These are phyloP conservation scores for Beris morrisii DNA, from an alignment of 2,888 invertebrate genomes.

Conservation along the genomic window DNA sequence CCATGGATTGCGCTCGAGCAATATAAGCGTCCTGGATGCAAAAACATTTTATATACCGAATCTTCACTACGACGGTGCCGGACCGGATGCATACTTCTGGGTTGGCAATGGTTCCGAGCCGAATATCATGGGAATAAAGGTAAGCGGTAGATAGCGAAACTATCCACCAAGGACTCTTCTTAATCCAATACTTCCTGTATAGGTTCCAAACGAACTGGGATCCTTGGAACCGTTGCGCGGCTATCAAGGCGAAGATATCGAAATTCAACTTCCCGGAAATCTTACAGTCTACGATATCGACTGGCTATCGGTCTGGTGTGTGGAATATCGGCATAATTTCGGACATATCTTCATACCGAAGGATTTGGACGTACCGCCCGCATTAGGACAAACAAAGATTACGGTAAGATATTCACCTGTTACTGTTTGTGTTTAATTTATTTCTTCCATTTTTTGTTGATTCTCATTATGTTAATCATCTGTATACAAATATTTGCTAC, in stretches of 20 bases:
- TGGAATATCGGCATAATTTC: conserved; percentile 86
- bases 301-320: conserved; percentile 91
- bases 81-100: conserved; percentile 93
- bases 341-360: conserved; percentile 87
- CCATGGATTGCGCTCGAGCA: conserved; percentile 86
- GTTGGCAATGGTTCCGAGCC: conserved; percentile 88
- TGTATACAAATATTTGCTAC: conserved; percentile 4
- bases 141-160: conserved; percentile 43
- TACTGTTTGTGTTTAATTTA: background rate
- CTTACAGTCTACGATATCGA: conserved; percentile 88
- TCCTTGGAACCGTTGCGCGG: conserved; percentile 78
- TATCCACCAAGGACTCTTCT: background rate
- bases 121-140: conserved; percentile 78
- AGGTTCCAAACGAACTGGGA: conserved; percentile 87
- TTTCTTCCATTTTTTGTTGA: background rate
- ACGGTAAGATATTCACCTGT: conserved; percentile 65
- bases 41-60: conserved; percentile 92
- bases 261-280: conserved; percentile 81
- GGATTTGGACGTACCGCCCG: conserved; percentile 87
- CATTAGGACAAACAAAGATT: conserved; percentile 86
- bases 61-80: conserved; percentile 88
- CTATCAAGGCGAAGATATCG: conserved; percentile 90
- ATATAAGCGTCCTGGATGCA: conserved; percentile 87
- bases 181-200: conserved; percentile 18
- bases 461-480: conserved; percentile 2